Conservation (phyloP, 2,113 vertebrate species). For the Cyprinodon brontotheroides region DNA sequence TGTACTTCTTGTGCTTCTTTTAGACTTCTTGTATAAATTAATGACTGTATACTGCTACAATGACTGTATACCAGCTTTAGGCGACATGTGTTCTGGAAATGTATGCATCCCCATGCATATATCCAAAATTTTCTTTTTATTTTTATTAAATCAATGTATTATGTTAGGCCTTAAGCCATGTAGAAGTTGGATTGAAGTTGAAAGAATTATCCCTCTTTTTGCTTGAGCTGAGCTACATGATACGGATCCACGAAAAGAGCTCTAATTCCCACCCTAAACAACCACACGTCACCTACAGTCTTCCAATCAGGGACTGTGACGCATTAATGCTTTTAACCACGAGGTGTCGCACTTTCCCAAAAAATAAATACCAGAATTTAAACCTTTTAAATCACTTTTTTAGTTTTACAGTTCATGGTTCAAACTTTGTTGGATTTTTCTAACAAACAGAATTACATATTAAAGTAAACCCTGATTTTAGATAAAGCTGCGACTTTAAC, state of each 20-base stretch:
- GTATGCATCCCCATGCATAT: too few relatives aligned
- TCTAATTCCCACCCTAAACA: conserved; percentile 28
- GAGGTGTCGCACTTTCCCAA: conserved; percentile 4
- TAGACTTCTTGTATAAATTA: too few relatives aligned
- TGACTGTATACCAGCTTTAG: too few relatives aligned
- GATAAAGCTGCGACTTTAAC: neutral
- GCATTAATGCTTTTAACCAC: neutral
- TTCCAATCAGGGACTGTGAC: conserved; percentile 46
- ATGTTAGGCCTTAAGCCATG: neutral
- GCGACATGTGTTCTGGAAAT: too few relatives aligned
- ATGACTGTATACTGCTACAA: too few relatives aligned
- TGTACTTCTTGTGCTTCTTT: too few relatives aligned
- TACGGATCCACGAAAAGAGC: neutral
- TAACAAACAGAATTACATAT: too few relatives aligned
- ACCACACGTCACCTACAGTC: conserved; percentile 15
- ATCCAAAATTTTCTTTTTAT: neutral
- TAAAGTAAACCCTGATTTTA: neutral
- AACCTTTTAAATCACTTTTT: neutral
- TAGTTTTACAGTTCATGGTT: too few relatives aligned
- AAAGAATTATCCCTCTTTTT: too few relatives aligned
- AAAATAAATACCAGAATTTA: neutral
- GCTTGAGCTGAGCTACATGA: neutral
- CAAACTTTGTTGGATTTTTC: too few relatives aligned
- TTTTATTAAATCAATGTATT: neutral
- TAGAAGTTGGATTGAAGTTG: too few relatives aligned